Percentiles rank a stretch among this genome's conserved stretches.
Conservation (phyloP, 37 sponge, comb jelly and placozoan species). For the Beroe forskalii region DNA sequence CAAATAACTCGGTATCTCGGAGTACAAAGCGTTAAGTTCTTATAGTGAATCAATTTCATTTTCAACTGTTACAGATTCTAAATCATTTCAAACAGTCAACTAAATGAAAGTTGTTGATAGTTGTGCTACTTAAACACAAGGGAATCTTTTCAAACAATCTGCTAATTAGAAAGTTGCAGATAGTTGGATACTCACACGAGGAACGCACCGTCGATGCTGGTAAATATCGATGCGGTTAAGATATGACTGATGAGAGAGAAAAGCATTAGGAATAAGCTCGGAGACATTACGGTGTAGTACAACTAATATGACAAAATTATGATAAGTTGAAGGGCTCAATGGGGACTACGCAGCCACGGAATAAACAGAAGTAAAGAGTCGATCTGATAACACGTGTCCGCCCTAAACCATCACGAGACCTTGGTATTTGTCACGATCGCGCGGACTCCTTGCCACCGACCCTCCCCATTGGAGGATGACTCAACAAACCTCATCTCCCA, state of each 20-base stretch:
- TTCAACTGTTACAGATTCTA: too few species aligned
- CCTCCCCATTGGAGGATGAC: background rate
- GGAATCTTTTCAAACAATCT: too few species aligned
- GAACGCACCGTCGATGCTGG: background rate
- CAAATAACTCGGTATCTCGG: too few species aligned
- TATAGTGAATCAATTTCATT: too few species aligned
- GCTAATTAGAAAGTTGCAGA: too few species aligned
- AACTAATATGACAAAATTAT: background rate
- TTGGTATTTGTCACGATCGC: background rate
- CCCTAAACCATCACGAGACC: background rate
- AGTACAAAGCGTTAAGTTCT: too few species aligned
- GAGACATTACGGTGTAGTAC: background rate
- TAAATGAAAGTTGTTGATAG: too few species aligned
- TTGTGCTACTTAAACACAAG: too few species aligned
- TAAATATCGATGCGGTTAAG: background rate
- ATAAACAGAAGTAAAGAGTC: background rate
- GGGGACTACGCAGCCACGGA: background rate
- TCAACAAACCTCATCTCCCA: too few species aligned
- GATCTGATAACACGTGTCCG: background rate
- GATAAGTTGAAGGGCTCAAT: background rate
- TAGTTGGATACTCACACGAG: background rate
- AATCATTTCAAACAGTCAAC: too few species aligned
- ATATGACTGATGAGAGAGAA: background rate
- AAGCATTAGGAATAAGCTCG: background rate
- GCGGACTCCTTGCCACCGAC: background rate